phyloP scores from a whole-genome alignment of 2,888 invertebrate species.

The Syrphus vitripennis region DNA sequence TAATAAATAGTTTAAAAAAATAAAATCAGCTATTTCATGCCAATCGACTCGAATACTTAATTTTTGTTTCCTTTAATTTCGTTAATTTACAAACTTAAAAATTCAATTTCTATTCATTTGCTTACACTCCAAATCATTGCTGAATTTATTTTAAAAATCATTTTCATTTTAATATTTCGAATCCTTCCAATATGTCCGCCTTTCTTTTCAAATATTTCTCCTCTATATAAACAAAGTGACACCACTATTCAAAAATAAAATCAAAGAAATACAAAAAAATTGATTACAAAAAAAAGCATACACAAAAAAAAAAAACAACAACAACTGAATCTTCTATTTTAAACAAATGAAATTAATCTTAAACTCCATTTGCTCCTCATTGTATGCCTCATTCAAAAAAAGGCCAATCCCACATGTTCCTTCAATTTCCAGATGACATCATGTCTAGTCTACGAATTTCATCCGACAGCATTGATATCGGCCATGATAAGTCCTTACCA shows the following conservation, averaged over 20 bases:
- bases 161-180: constrained; percentile 3
- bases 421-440: constrained; percentile 71
- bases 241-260: background rate
- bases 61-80: background rate
- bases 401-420: constrained; percentile 70
- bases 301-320: constrained; percentile 20
- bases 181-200: constrained; percentile 49
- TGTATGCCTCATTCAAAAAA: constrained; percentile 65
- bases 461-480: constrained; percentile 60
- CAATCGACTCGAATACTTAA: background rate
- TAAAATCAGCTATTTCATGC: no score
- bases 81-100: background rate
- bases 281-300: constrained; percentile 24
- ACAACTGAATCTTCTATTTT: constrained; percentile 55
- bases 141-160: background rate
- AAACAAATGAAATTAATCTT: constrained; percentile 66
- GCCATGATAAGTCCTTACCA: constrained; percentile 59
- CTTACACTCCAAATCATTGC: background rate
- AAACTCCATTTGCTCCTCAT: constrained; percentile 69
- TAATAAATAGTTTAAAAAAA: no score
- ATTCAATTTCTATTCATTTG: background rate
- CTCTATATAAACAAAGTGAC: background rate
- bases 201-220: background rate
- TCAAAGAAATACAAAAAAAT: background rate
- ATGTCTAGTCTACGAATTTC: constrained; percentile 66